Evolutionary conservation across 2,888 invertebrate species (phyloP).

Genomic region (Ophion ventricosus): DNA sequence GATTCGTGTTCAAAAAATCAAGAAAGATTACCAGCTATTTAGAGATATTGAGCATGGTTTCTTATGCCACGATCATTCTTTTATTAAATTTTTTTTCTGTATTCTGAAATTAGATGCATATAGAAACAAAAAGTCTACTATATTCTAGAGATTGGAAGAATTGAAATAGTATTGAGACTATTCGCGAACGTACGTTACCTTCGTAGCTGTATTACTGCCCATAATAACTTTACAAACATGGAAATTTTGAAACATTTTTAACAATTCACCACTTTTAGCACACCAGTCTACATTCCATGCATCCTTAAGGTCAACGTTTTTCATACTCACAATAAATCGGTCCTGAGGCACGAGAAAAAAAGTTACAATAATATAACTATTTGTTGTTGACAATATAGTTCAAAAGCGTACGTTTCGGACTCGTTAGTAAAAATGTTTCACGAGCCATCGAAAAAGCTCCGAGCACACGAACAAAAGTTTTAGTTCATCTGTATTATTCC

Average conservation of each 20-base stretch:
- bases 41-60: too few species aligned
- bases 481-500: neutral
- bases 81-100: too few species aligned
- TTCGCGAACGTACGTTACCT: too few species aligned
- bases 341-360: constrained; percentile 69
- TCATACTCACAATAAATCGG: constrained; percentile 77
- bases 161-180: too few species aligned
- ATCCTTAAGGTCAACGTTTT: neutral
- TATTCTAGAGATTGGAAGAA: too few species aligned
- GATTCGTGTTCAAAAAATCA: too few species aligned
- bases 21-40: too few species aligned
- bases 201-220: neutral
- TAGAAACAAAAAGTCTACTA: too few species aligned
- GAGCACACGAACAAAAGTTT: neutral
- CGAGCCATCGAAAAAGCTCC: neutral
- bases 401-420: neutral
- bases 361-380: constrained; percentile 36
- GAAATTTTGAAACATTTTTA: neutral
- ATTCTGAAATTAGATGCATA: too few species aligned
- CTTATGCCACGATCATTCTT: too few species aligned
- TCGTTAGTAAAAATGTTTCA: neutral
- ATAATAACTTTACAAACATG: neutral
- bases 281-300: neutral
- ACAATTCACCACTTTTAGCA: neutral
- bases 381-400: constrained; percentile 27